These are phyloP conservation scores for Rhogogaster chlorosoma DNA, from an alignment of 2,888 invertebrate species.

Conservation along the genomic window DNA sequence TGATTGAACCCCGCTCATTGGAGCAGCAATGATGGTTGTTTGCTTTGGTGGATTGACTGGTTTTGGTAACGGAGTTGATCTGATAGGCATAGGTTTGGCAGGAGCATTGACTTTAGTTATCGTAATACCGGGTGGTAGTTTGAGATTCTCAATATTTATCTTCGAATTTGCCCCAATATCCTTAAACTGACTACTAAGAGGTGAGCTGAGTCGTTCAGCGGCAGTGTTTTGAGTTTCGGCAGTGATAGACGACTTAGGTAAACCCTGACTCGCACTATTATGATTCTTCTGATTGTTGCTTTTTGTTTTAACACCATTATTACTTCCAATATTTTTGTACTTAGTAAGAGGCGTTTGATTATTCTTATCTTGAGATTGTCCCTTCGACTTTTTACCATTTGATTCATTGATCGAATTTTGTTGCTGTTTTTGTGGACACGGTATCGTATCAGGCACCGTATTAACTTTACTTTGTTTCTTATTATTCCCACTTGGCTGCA, in stretches of 20 bases:
- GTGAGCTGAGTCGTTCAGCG: constrained; percentile 62
- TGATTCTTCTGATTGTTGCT: constrained; percentile 66
- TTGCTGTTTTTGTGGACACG: constrained; percentile 58
- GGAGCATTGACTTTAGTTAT: constrained; percentile 85
- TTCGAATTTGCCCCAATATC: constrained; percentile 67
- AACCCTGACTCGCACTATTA: constrained; percentile 5
- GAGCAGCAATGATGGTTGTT: constrained; percentile 76
- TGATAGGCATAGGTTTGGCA: constrained; percentile 70
- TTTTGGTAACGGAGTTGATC: constrained; percentile 70
- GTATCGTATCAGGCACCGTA: not conserved
- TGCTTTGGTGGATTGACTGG: constrained; percentile 71
- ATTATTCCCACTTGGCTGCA: constrained; percentile 44
- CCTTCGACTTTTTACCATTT: constrained; percentile 57
- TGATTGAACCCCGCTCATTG: constrained; percentile 72
- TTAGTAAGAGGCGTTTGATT: constrained; percentile 55
- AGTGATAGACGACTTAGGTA: constrained; percentile 57
- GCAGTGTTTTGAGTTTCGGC: constrained; percentile 56
- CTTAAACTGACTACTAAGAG: constrained; percentile 70
- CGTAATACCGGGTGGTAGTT: constrained; percentile 89
- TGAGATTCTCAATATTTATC: constrained; percentile 75
- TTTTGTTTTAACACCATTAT: constrained; percentile 57
- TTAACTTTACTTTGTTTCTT: constrained; percentile 62
- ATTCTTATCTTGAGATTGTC: constrained; percentile 59
- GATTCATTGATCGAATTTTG: constrained; percentile 54
- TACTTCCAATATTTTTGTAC: constrained; percentile 55